Evolutionary conservation across 1,140 invertebrate genomes (phyloP).

Genomic region (Drosophila lacertosa): DNA sequence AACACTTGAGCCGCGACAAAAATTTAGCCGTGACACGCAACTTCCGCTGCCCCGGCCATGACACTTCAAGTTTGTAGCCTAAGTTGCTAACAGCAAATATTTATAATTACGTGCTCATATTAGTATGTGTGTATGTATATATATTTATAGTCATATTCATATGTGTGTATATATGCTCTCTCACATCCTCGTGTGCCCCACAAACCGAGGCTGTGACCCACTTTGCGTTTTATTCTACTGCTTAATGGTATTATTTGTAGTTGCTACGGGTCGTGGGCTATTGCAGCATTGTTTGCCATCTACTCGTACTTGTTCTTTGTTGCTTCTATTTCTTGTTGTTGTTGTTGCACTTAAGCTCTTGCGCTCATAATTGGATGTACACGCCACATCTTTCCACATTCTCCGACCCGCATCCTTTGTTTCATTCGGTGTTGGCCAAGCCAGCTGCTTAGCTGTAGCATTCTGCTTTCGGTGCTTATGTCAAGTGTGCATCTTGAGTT

Average conservation of each 20-base stretch:
- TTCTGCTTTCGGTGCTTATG: slow-evolving; percentile 43
- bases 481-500: slow-evolving; percentile 68
- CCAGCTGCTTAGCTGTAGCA: slow-evolving; percentile 43
- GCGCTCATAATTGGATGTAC: slow-evolving; percentile 73
- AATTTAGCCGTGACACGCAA: slow-evolving; percentile 73
- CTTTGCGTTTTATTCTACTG: slow-evolving; percentile 72
- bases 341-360: slow-evolving; percentile 68
- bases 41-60: slow-evolving; percentile 47
- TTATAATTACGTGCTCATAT: slow-evolving; percentile 63
- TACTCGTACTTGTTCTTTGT: slow-evolving; percentile 50
- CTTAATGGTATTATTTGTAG: slow-evolving; percentile 74
- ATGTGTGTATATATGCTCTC: slow-evolving; percentile 12
- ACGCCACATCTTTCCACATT: slow-evolving; percentile 17
- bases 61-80: slow-evolving; percentile 25
- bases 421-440: slow-evolving; percentile 48
- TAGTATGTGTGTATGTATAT: neutral
- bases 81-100: slow-evolving; percentile 50
- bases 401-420: slow-evolving; percentile 58
- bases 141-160: neutral
- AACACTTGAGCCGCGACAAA: slow-evolving; percentile 64
- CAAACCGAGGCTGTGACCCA: slow-evolving; percentile 72
- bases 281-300: slow-evolving; percentile 62
- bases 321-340: slow-evolving; percentile 37
- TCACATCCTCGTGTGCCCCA: slow-evolving; percentile 25
- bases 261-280: slow-evolving; percentile 19